Conservation (phyloP, 2,888 invertebrate genomes). For the Ichneumoninae sp. region DNA sequence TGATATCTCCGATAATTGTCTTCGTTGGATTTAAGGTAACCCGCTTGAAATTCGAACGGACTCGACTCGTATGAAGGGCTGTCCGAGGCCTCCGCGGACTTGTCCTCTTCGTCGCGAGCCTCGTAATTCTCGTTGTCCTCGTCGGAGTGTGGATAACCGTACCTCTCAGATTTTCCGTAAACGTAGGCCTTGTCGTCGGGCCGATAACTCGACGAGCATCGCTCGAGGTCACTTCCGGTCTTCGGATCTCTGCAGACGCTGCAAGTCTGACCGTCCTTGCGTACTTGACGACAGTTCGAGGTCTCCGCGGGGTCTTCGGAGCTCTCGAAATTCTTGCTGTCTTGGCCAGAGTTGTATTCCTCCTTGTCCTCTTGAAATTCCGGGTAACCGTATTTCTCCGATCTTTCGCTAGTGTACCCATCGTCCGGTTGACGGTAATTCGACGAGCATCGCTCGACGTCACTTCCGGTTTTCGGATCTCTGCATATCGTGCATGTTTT, state of each 20-base stretch:
- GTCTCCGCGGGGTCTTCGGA: slow-evolving; percentile 34
- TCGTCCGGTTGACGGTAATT: not conserved
- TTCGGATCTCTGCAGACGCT: slow-evolving; percentile 86
- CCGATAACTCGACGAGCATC: slow-evolving; percentile 86
- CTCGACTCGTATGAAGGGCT: slow-evolving; percentile 11
- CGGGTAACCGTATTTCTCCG: not conserved
- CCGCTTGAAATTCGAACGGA: slow-evolving; percentile 17
- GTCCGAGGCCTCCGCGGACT: slow-evolving; percentile 36
- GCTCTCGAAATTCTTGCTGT: not conserved
- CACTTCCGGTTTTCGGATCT: slow-evolving; percentile 85
- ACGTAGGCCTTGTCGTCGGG: slow-evolving; percentile 73
- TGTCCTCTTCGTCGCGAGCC: slow-evolving; percentile 6
- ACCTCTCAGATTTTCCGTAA: slow-evolving; percentile 64
- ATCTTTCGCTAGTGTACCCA: not conserved
- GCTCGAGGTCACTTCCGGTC: slow-evolving; percentile 86
- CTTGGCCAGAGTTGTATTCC: not conserved
- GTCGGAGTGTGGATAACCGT: slow-evolving; percentile 52
- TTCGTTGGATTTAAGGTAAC: slow-evolving; percentile 17
- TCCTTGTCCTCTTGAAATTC: slow-evolving; percentile 34
- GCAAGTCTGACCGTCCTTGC: slow-evolving; percentile 83
- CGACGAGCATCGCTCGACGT: slow-evolving; percentile 17
- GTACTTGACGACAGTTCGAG: slow-evolving; percentile 66
- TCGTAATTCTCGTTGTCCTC: not conserved
- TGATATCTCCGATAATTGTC: slow-evolving; percentile 21
- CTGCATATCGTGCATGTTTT: slow-evolving; percentile 86